Evolutionary conservation across 2,888 invertebrate genomes (phyloP).

Genomic region (Dermolepida albohirtum): DNA sequence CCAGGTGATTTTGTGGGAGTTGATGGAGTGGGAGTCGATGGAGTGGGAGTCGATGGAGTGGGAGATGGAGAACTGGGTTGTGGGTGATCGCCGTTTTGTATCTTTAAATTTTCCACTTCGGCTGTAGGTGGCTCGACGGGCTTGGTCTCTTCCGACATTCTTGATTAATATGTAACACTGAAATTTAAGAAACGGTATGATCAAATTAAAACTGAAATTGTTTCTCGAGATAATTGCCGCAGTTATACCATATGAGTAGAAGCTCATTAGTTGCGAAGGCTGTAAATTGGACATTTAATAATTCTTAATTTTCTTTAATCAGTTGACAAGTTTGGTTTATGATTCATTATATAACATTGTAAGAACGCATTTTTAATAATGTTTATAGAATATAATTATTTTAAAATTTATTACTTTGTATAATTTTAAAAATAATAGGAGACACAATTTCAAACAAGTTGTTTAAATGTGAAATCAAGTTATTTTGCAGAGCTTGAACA

Average conservation of each 20-base stretch:
- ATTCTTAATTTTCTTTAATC: neutral
- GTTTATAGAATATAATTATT: too few relatives aligned
- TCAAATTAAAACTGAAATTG: neutral
- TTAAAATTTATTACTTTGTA: too few relatives aligned
- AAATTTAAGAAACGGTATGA: slow-evolving; percentile 1
- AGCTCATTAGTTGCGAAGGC: neutral
- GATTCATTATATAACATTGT: too few relatives aligned
- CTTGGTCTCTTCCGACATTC: slow-evolving; percentile 40
- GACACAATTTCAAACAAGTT: too few relatives aligned
- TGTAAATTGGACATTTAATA: neutral
- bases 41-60: slow-evolving; percentile 44
- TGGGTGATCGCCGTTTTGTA: slow-evolving; percentile 67
- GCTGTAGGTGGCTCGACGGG: slow-evolving; percentile 50
- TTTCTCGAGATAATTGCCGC: slow-evolving; percentile 1
- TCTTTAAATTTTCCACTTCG: slow-evolving; percentile 69
- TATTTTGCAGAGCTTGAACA: too few relatives aligned
- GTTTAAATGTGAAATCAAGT: too few relatives aligned
- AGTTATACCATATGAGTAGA: neutral
- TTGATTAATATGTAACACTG: slow-evolving; percentile 10
- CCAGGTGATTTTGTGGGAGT: slow-evolving; percentile 47
- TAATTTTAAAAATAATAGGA: too few relatives aligned
- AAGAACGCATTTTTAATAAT: too few relatives aligned
- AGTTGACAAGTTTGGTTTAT: neutral
- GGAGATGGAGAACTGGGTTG: slow-evolving; percentile 51
- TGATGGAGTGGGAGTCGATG: slow-evolving; percentile 49